phyloP scores from a whole-genome alignment of 2,797 vertebrate genomes.

The Sorex maritimensis region DNA sequence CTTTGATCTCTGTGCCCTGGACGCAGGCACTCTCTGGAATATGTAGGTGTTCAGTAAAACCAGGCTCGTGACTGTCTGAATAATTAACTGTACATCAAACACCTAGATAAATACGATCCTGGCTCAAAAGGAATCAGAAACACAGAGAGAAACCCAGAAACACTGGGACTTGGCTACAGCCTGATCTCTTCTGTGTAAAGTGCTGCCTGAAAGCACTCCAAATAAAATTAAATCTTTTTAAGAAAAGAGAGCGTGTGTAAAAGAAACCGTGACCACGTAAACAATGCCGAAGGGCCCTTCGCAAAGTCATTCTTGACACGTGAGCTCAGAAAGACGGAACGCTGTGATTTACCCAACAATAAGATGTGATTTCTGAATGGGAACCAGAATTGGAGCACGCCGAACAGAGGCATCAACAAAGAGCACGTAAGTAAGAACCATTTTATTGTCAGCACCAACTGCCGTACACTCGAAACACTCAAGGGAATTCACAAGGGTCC shows the following conservation, averaged over 20 bases:
- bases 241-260: background rate
- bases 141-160: accelerated
- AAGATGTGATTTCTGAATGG: conserved; percentile 42
- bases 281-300: conserved; percentile 46
- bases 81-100: accelerated
- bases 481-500: conserved; percentile 80
- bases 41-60: background rate
- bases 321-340: background rate
- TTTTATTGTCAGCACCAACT: conserved; percentile 77
- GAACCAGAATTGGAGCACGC: conserved; percentile 3
- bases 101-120: accelerated
- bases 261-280: background rate
- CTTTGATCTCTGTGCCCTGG: accelerated
- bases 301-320: conserved; percentile 63
- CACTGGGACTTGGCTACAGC: background rate
- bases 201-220: conserved; percentile 10
- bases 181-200: conserved; percentile 83
- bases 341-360: background rate
- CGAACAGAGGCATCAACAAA: conserved; percentile 71
- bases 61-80: accelerated
- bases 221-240: conserved; percentile 37
- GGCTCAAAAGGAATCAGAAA: background rate
- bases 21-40: accelerated
- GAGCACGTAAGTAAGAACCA: conserved; percentile 71
- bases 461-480: conserved; percentile 75